These are phyloP conservation scores for Galago senegalensis DNA, from an alignment of 2,797 vertebrate genomes.

Conservation along the genomic window DNA sequence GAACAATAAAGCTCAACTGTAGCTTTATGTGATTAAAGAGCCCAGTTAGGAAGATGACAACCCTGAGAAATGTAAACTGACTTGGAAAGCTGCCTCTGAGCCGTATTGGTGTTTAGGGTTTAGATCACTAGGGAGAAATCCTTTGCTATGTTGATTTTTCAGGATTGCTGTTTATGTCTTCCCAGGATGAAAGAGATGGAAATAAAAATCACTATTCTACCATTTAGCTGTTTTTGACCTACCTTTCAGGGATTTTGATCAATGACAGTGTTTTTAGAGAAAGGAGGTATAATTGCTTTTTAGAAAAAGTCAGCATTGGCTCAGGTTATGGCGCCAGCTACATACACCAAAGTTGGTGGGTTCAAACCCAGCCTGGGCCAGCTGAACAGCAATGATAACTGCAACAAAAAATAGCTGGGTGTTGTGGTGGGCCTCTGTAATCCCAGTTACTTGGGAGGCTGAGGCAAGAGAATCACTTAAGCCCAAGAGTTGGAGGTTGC, in stretches of 20 bases:
- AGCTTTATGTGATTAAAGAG: not conserved
- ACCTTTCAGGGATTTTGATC: not conserved
- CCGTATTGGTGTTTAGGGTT: not conserved
- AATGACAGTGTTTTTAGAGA: not conserved
- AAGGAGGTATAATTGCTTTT: not conserved
- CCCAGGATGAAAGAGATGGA: not conserved
- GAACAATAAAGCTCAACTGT: not conserved
- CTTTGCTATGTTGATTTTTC: not conserved
- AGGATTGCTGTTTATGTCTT: not conserved
- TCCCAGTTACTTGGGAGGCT: too few species aligned
- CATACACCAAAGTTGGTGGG: too few species aligned
- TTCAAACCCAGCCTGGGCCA: too few species aligned
- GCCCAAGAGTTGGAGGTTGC: too few species aligned
- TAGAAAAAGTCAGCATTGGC: conserved; percentile 19
- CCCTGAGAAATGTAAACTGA: not conserved
- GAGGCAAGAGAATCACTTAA: too few species aligned
- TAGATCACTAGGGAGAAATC: not conserved
- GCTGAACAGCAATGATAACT: too few species aligned
- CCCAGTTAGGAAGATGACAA: conserved; percentile 27
- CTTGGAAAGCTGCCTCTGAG: conserved; percentile 29
- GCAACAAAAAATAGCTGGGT: too few species aligned
- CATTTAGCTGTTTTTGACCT: not conserved
- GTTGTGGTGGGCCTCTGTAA: too few species aligned
- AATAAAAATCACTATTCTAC: not conserved
- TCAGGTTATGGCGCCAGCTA: too few species aligned